phyloP scores from a whole-genome alignment of 2,113 vertebrate species.

The Tor tambroides region DNA sequence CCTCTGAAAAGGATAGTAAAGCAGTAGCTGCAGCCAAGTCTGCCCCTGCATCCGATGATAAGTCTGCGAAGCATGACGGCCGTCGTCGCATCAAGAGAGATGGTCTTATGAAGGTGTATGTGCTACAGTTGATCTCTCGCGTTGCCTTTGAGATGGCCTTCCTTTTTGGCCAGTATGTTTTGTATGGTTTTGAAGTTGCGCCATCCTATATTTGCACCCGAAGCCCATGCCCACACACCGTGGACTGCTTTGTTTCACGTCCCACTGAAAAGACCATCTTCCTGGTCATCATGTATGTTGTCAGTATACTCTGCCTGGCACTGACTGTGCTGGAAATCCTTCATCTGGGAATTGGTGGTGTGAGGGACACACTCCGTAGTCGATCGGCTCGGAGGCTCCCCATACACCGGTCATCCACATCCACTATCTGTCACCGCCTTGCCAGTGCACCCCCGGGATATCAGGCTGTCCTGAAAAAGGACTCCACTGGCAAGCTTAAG shows the following conservation, averaged over 20 bases:
- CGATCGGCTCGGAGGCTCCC: conserved; percentile 41
- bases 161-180: conserved; percentile 84
- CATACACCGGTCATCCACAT: conserved; percentile 64
- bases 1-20: conserved; percentile 70
- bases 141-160: conserved; percentile 80
- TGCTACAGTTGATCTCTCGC: conserved; percentile 83
- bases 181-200: conserved; percentile 83
- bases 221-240: conserved; percentile 83
- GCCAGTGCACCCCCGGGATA: conserved; percentile 80
- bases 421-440: conserved; percentile 7
- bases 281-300: conserved; percentile 86
- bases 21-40: conserved; percentile 50
- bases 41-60: neutral
- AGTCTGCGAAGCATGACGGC: conserved; percentile 79
- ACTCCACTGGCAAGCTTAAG: conserved; percentile 65
- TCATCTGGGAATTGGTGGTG: conserved; percentile 80
- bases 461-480: conserved; percentile 80
- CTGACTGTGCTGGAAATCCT: conserved; percentile 84
- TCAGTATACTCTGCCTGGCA: conserved; percentile 84
- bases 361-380: conserved; percentile 78
- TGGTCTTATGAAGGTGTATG: conserved; percentile 86
- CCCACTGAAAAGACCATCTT: conserved; percentile 73
- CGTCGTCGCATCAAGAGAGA: conserved; percentile 83
- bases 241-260: conserved; percentile 88
- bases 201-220: conserved; percentile 83